Evolutionary conservation across 2,888 invertebrate species (phyloP).

Genomic region (Sabellastarte sp.): DNA sequence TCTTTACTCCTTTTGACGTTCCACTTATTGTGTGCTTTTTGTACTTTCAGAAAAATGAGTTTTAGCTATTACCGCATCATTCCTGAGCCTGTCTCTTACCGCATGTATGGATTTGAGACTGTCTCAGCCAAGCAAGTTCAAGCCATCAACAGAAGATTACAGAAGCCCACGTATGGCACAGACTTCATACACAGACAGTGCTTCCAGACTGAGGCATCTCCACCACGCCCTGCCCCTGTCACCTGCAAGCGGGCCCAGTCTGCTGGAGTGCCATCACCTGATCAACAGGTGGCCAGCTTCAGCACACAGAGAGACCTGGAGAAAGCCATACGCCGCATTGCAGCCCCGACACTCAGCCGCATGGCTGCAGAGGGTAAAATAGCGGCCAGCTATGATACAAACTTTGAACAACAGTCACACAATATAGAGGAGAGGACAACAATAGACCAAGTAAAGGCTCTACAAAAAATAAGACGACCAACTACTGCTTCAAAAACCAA

Average conservation of each 20-base stretch:
- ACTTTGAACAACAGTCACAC: too few relatives aligned
- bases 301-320: too few relatives aligned
- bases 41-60: too few relatives aligned
- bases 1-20: too few relatives aligned
- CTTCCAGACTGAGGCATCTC: neutral
- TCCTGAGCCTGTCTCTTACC: neutral
- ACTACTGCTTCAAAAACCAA: neutral
- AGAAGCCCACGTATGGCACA: neutral
- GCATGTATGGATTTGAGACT: neutral
- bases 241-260: neutral
- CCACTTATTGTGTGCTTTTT: too few relatives aligned
- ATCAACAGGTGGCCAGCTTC: neutral
- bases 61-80: neutral
- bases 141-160: neutral
- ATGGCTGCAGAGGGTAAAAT: neutral
- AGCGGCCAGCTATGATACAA: neutral
- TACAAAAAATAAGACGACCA: neutral
- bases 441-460: neutral
- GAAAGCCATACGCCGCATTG: slow-evolving; percentile 1
- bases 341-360: neutral
- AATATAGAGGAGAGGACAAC: neutral
- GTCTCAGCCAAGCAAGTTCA: neutral
- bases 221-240: neutral
- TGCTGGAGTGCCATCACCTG: neutral
- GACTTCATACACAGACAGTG: neutral